These are phyloP conservation scores for Trogon melanurus DNA, from an alignment of 2,113 vertebrate genomes.

Conservation along the genomic window DNA sequence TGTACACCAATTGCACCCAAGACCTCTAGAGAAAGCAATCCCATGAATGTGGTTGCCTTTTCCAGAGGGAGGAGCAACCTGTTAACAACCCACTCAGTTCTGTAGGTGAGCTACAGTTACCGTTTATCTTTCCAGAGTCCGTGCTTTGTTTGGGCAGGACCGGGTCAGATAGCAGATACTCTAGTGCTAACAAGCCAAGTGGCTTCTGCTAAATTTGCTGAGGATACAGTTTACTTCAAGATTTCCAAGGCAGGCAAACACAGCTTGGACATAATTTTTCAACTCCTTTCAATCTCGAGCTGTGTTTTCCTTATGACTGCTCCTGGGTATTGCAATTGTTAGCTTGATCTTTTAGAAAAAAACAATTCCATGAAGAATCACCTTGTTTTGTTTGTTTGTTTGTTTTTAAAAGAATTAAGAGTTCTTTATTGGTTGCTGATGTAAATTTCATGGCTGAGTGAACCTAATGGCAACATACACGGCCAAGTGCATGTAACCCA, in stretches of 20 bases:
- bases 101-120: fast-evolving
- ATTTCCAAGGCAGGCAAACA: background rate
- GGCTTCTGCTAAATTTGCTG: background rate
- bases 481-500: background rate
- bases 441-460: background rate
- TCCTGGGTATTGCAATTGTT: background rate
- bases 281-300: too few species aligned
- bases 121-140: background rate
- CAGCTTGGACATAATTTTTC: background rate
- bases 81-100: background rate
- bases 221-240: background rate
- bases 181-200: background rate
- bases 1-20: background rate
- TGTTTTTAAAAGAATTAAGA: background rate
- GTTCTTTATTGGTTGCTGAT: background rate
- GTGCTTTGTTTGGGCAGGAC: background rate
- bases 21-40: background rate
- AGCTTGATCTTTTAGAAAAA: background rate
- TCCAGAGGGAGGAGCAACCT: background rate
- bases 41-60: background rate
- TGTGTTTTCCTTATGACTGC: background rate
- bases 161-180: background rate
- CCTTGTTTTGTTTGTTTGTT: fast-evolving
- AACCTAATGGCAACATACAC: background rate
- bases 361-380: background rate